Evolutionary conservation across 2,888 invertebrate genomes (phyloP).

Genomic region (Lathronympha strigana): DNA sequence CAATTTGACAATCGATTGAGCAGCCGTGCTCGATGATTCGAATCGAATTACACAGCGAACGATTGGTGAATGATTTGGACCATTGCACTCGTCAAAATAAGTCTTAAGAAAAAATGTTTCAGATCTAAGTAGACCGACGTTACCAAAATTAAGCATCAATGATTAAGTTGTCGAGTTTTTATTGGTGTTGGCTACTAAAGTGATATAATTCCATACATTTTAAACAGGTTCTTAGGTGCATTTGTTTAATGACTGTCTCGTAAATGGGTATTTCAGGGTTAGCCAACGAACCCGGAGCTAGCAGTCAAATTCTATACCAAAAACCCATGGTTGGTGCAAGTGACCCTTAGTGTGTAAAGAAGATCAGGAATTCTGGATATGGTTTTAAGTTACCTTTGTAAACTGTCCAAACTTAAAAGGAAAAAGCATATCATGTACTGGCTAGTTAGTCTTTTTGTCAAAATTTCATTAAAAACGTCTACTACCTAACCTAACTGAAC

Average conservation of each 20-base stretch:
- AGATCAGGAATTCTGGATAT: too few species aligned
- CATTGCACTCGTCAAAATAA: conserved; percentile 25
- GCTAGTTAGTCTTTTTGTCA: too few species aligned
- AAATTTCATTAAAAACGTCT: background rate
- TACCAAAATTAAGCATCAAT: background rate
- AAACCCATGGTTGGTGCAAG: too few species aligned
- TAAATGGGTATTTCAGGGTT: too few species aligned
- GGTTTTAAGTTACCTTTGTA: too few species aligned
- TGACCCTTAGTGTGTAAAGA: too few species aligned
- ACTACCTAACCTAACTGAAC: background rate
- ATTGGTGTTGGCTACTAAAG: background rate
- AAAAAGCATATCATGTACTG: too few species aligned
- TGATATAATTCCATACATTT: background rate
- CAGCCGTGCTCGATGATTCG: conserved; percentile 49
- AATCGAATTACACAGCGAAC: conserved; percentile 49
- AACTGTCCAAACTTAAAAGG: too few species aligned
- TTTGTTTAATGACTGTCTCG: too few species aligned
- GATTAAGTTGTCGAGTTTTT: background rate
- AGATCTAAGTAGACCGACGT: background rate
- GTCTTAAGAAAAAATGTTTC: background rate
- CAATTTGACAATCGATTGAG: conserved; percentile 66
- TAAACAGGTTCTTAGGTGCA: background rate
- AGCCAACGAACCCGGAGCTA: too few species aligned
- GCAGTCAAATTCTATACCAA: too few species aligned
- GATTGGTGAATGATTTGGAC: conserved; percentile 17